These are phyloP conservation scores for Serrognathus titanus DNA, from an alignment of 2,888 invertebrate species.

Conservation along the genomic window DNA sequence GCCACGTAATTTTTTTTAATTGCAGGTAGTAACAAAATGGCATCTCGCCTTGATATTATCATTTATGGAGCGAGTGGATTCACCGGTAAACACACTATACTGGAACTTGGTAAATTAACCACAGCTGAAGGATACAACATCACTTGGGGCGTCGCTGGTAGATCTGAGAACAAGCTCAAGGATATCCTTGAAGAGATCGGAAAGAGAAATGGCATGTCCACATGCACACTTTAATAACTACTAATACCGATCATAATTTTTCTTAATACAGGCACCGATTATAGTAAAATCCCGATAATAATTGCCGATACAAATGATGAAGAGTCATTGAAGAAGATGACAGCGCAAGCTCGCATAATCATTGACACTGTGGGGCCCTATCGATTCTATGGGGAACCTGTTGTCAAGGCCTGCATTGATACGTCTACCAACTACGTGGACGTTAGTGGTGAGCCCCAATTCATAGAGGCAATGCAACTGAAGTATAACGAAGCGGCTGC, in stretches of 20 bases:
- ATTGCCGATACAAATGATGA: conserved; percentile 76
- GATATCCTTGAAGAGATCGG: conserved; percentile 38
- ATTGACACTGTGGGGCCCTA: conserved; percentile 94
- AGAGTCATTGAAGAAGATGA: conserved; percentile 76
- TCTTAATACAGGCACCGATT: conserved; percentile 52
- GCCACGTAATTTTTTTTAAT: not conserved
- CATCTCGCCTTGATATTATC: conserved; percentile 67
- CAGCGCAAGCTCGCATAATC: conserved; percentile 70
- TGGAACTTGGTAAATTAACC: conserved; percentile 54
- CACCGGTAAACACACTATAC: conserved; percentile 83
- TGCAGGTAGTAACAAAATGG: conserved; percentile 27
- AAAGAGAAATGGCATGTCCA: conserved; percentile 46
- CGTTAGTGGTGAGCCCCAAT: conserved; percentile 86
- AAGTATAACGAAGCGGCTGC: conserved; percentile 72
- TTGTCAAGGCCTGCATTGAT: conserved; percentile 79
- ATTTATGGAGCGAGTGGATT: conserved; percentile 94
- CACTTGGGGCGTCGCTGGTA: conserved; percentile 88
- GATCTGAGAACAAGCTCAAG: conserved; percentile 53
- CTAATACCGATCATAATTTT: not conserved
- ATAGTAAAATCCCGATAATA: conserved; percentile 63
- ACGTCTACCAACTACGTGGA: conserved; percentile 85
- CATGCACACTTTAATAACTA: not conserved
- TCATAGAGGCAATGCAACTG: conserved; percentile 56
- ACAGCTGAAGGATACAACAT: conserved; percentile 52
- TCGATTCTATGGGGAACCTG: conserved; percentile 81